A percentile compares a stretch with the other conserved stretches of the same genome.
phyloP scores from a whole-genome alignment of 2,888 invertebrate species.

The Metopia argyrocephala region DNA sequence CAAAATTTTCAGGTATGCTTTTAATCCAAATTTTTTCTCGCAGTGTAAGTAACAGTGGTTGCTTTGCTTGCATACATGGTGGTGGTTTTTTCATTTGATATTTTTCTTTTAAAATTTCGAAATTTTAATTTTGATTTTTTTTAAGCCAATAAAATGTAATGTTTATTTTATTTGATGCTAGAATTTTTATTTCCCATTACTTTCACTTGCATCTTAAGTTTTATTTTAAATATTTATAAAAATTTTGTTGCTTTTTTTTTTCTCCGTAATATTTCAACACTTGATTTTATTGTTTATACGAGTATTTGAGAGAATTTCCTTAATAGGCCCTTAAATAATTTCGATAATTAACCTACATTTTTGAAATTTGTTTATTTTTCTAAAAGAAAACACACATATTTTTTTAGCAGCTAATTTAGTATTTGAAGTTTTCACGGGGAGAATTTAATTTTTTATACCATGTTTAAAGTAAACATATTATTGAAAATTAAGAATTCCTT shows the following conservation, averaged over 20 bases:
- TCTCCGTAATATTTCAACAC: constrained; percentile 40
- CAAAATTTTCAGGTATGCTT: too few species aligned
- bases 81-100: too few species aligned
- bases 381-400: too few species aligned
- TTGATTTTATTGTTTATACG: constrained; percentile 28
- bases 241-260: not conserved
- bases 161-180: not conserved
- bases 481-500: not conserved
- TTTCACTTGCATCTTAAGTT: not conserved
- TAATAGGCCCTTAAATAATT: constrained; percentile 12
- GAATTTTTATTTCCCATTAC: not conserved
- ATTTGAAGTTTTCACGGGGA: not conserved
- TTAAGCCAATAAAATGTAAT: not conserved
- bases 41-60: not conserved
- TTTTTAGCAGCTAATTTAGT: too few species aligned
- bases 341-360: constrained; percentile 43
- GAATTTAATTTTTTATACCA: not conserved
- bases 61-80: not conserved
- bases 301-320: not conserved
- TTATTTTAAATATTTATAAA: not conserved
- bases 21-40: not conserved
- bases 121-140: not conserved
- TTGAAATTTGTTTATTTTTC: not conserved
- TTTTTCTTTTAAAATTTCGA: not conserved
- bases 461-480: not conserved